Evolutionary conservation across 2,113 vertebrate species (phyloP).

Genomic region (Copsychus sechellarum): DNA sequence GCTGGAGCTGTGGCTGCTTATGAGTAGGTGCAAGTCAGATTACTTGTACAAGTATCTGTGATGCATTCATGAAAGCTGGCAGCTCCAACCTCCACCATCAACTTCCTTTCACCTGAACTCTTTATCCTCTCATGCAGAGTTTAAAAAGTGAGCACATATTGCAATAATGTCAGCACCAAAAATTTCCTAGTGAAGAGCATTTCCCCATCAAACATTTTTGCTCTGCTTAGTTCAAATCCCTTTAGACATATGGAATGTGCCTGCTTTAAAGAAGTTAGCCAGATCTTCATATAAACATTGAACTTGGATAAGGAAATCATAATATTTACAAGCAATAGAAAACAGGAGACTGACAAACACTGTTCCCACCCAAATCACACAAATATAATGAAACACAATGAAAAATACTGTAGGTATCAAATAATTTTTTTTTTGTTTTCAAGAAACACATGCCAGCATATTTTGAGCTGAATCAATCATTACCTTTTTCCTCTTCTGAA

Average conservation of each 20-base stretch:
- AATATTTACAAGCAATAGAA: neutral
- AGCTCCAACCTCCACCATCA: neutral
- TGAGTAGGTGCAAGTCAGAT: neutral
- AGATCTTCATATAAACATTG: neutral
- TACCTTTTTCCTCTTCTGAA: slow-evolving; percentile 97
- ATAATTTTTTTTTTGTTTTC: neutral
- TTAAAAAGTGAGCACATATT: neutral
- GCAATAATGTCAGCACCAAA: neutral
- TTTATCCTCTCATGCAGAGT: neutral
- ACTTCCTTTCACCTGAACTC: neutral
- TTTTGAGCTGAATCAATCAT: slow-evolving; percentile 38
- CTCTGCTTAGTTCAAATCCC: neutral
- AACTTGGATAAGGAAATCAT: neutral
- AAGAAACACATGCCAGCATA: neutral
- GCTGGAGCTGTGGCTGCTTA: neutral
- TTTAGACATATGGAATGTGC: neutral
- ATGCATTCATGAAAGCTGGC: neutral
- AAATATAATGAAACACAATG: neutral
- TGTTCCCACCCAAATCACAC: neutral
- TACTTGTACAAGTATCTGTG: neutral
- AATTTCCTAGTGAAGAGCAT: neutral
- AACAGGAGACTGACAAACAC: neutral
- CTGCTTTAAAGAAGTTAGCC: neutral
- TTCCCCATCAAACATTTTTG: neutral
- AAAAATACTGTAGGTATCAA: neutral